Percentiles rank a stretch among this genome's conserved stretches.
Evolutionary conservation across 2,797 vertebrate species (phyloP).

Genomic region (Ptychadena robeensis): DNA sequence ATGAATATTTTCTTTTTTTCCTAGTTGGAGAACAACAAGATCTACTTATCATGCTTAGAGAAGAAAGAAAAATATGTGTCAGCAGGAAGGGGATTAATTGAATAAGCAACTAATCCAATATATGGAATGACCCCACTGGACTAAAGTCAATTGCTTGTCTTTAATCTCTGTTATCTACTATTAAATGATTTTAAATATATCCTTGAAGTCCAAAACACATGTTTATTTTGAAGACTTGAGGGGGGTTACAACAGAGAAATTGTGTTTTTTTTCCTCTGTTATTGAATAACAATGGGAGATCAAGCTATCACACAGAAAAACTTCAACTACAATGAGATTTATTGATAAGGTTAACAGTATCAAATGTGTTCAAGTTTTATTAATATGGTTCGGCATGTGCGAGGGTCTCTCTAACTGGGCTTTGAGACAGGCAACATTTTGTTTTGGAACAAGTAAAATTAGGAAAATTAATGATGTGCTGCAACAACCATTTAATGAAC

Average conservation of each 20-base stretch:
- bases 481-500: too few species aligned
- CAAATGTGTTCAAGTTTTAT: too few species aligned
- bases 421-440: too few species aligned
- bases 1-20: background rate
- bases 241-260: background rate
- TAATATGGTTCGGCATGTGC: too few species aligned
- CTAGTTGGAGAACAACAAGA: background rate
- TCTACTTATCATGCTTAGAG: background rate
- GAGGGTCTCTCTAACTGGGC: too few species aligned
- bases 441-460: too few species aligned
- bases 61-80: constrained; percentile 6
- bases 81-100: background rate
- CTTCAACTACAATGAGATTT: too few species aligned
- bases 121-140: background rate
- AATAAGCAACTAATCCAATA: background rate
- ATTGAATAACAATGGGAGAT: background rate
- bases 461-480: too few species aligned
- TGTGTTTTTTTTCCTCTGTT: background rate
- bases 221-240: background rate
- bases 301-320: background rate
- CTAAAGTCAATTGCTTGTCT: constrained; percentile 7
- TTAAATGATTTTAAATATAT: background rate
- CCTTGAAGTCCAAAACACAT: background rate
- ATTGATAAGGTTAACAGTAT: too few species aligned
- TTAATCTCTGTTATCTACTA: background rate